Base-by-base conservation (phyloP, 2,888 invertebrate genomes). In the Melolontha melolontha region DNA sequence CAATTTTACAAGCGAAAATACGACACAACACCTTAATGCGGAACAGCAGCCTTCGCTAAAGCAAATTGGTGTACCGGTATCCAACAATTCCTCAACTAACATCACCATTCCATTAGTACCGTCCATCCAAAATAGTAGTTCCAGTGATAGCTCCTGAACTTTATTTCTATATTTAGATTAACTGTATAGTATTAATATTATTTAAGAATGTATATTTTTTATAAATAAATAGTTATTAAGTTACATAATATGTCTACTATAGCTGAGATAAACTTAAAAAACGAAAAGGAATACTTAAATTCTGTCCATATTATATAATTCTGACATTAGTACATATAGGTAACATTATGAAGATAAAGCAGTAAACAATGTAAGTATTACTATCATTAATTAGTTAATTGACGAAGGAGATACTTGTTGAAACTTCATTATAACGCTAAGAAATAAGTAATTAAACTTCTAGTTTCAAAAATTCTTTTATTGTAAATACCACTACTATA, bases 1-100 rank as follows among this genome's bases (percentile, higher is more conserved):
- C 69, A 69, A 69, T 69, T 54, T 66, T 66, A 69, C 65, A 69
- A 69, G 65, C 40, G 55, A 54, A 34, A 54, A 55, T 29, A 41
- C 49, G 17, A 49, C 42, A 22, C 51, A 67, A 41, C 54, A 63
- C 40, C 65, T 51, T 29, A 49, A 41, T 54, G 68, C 54, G 34
- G 67, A 55, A 49, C 54, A 63, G 29, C 44, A 62, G 40, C 63
- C 67, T 63, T 51, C 68, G 64, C 57, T 64, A 64, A 55, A 54
- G 39, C 57, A 57, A 55, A 68, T 54, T 62, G 68, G 65, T 52
- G 40, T 16, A 34, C 42, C 59, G 55, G 63, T 34, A 42, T 64
- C 57, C 22, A 64, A 50, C 29, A 66, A 57, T 66, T 52, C 69
- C 69, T 62, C 34, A 34, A 55, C 39, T 41, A 34, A 41, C 22